A percentile compares a stretch with the other conserved stretches of the same genome.
These are phyloP conservation scores for Delphinapterus leucas DNA, from an alignment of 2,113 vertebrate genomes.

Conservation along the genomic window DNA sequence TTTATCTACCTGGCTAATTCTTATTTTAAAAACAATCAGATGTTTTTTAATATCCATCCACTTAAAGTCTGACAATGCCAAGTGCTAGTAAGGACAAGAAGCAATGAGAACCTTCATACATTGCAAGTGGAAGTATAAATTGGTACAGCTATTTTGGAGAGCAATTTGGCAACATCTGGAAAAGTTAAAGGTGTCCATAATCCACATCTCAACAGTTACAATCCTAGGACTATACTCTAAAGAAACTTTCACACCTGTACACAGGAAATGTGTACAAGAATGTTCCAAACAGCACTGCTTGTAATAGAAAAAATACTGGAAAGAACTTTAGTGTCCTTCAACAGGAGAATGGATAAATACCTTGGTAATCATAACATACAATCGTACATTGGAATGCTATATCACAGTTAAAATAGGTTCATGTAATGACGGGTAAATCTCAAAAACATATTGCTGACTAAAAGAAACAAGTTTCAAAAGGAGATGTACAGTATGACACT, in stretches of 20 bases:
- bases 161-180: not conserved
- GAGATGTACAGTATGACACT: not conserved
- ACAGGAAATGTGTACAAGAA: not conserved
- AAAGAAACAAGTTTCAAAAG: constrained; percentile 16
- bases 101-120: not conserved
- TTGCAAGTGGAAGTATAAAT: not conserved
- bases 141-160: not conserved
- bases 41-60: not conserved
- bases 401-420: not conserved
- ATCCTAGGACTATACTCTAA: not conserved
- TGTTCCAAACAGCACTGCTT: not conserved
- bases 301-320: not conserved
- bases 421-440: not conserved
- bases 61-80: not conserved
- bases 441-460: not conserved
- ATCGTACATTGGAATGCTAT: not conserved
- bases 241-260: not conserved
- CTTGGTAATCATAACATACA: not conserved
- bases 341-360: not conserved
- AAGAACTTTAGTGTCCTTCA: not conserved
- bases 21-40: constrained; percentile 2
- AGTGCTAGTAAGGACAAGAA: not conserved
- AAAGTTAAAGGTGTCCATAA: not conserved
- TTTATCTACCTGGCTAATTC: not conserved
- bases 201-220: not conserved